Evolutionary conservation across 2,888 invertebrate species (phyloP), one percentile per base, ranked within the genome.

Genomic region (Mythimna lalbum): DNA sequence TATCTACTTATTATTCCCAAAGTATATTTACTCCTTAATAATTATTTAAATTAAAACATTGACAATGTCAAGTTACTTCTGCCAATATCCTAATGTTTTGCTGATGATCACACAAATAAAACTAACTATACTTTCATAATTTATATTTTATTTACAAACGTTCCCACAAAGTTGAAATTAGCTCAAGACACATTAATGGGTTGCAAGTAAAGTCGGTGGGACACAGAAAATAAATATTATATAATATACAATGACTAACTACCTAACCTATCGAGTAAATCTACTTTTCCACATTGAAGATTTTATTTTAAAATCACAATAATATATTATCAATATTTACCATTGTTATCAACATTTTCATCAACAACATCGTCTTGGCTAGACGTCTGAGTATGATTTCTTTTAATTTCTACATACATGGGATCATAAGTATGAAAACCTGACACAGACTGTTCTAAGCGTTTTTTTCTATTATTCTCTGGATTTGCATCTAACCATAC

Each of bases 361-460:
- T 33, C 27, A 62, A 55, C 56, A 52, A 72, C 63, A 60, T 76
- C 73, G 12, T 78, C 69, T 66, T 50, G 74, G n/a, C 65, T 73
- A 49, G 52, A 49, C n/a, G 70, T 78, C 68, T 73, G 82, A 33
- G 89, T 90, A 69, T 88, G 89, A 74, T 92, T 95, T 64, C 95
- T 91, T 79, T 89, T 92, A 33, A 95, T 94, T 88, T 95, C 95
- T 2, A 92, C 90, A 77, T 96, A 95, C 84, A 90, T 89, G 2
- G 93, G 92, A 39, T 89, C 90, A 66, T 93, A 91, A 14, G 88
- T 88, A 31, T 89, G 89, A 67, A 88, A 84, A 19, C 89, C 90
- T 63, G 91, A 89, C 1, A 92, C 87, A 17, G 89, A 89, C 66
- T 89, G 90, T 83, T 93, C 93, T 31, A 95, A 82, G 66, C 88